phyloP scores from a whole-genome alignment of 1,140 invertebrate species.

The Phortica variegata region DNA sequence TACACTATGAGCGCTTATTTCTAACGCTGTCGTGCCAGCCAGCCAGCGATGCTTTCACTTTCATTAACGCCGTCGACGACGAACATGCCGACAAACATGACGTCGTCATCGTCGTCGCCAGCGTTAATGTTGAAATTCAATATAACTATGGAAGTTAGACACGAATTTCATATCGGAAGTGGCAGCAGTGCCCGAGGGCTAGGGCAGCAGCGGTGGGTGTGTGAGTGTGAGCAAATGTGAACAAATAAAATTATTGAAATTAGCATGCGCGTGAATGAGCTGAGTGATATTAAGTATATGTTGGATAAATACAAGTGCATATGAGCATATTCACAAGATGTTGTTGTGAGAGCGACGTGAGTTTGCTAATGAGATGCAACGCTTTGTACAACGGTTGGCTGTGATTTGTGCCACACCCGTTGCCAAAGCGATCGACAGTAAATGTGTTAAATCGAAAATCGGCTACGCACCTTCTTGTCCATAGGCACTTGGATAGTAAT shows the following conservation, averaged over 20 bases:
- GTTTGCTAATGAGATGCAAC: slow-evolving; percentile 19
- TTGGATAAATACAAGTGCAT: too few relatives aligned
- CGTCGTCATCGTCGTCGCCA: too few relatives aligned
- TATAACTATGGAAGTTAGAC: slow-evolving; percentile 6
- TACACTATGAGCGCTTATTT: slow-evolving; percentile 24
- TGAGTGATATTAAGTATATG: too few relatives aligned
- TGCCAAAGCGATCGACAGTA: background rate
- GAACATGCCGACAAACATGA: too few relatives aligned
- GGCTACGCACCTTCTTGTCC: slow-evolving; percentile 53
- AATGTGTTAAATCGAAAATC: background rate
- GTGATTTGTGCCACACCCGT: slow-evolving; percentile 2
- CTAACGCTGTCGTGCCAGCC: too few relatives aligned
- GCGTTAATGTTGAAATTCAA: too few relatives aligned
- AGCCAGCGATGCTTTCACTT: slow-evolving; percentile 50
- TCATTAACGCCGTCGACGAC: slow-evolving; percentile 12
- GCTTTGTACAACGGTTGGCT: slow-evolving; percentile 10
- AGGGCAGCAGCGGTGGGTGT: background rate
- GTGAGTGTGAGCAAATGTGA: background rate
- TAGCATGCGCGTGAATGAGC: too few relatives aligned
- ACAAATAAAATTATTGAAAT: too few relatives aligned
- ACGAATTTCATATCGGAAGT: slow-evolving; percentile 24
- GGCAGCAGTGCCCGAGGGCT: slow-evolving; percentile 7
- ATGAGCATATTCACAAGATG: too few relatives aligned
- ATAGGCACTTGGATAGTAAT: slow-evolving; percentile 49
- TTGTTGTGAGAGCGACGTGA: slow-evolving; percentile 2